Evolutionary conservation across 2,888 invertebrate species (phyloP).

Genomic region (Caenorhabditis imperialis): DNA sequence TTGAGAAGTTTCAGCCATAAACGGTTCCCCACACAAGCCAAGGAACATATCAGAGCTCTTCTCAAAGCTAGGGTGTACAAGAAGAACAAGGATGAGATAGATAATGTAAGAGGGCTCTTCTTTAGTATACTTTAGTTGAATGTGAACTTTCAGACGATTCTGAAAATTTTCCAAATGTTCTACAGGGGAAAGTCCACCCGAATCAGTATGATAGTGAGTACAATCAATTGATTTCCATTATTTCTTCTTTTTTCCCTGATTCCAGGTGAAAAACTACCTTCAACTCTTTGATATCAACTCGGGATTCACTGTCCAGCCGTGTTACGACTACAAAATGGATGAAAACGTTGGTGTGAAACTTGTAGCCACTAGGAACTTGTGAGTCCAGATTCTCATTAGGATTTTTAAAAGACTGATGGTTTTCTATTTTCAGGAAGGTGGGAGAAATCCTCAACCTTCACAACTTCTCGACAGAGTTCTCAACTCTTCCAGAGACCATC

Average conservation of each 20-base stretch:
- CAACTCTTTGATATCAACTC: slow-evolving; percentile 1
- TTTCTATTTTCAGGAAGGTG: neutral
- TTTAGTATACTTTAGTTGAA: too few species aligned
- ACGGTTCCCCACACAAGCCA: too few species aligned
- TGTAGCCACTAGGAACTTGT: slow-evolving; percentile 12
- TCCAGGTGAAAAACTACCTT: slow-evolving; percentile 18
- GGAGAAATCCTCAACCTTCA: too few species aligned
- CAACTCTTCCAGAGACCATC: neutral
- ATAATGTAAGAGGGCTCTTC: too few species aligned
- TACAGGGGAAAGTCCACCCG: too few species aligned
- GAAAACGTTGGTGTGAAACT: slow-evolving; percentile 11
- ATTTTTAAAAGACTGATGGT: neutral
- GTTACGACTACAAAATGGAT: neutral
- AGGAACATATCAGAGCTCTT: too few species aligned
- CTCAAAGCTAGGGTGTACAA: too few species aligned
- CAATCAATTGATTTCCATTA: neutral
- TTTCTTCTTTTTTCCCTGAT: neutral
- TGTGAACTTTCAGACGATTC: too few species aligned
- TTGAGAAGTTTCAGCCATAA: too few species aligned
- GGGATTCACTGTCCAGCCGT: slow-evolving; percentile 8
- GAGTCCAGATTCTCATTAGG: neutral
- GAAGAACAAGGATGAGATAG: too few species aligned
- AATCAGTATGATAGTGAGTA: too few species aligned
- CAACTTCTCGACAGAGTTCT: neutral
- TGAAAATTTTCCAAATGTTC: too few species aligned